phyloP scores from a whole-genome alignment of 1,140 invertebrate genomes.

The Caenorhabditis briggsae region DNA sequence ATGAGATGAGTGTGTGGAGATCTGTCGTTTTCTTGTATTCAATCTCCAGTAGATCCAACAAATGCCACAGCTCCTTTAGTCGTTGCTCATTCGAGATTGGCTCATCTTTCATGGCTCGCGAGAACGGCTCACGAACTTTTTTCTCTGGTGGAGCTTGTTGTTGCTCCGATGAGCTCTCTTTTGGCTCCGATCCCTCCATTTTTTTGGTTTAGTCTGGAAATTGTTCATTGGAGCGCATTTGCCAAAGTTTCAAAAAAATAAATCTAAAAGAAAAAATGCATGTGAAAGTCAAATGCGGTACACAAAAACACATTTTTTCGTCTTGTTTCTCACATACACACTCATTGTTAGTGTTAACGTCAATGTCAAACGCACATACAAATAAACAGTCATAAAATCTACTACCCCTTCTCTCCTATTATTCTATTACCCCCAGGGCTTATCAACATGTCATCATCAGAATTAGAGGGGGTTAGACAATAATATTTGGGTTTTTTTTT shows the following conservation, averaged over 20 bases:
- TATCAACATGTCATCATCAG: neutral
- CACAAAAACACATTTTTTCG: neutral
- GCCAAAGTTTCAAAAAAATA: neutral
- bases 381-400: neutral
- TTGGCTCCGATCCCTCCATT: neutral
- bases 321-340: neutral
- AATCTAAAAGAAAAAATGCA: neutral
- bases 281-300: neutral
- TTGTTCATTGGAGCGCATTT: neutral
- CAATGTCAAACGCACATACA: neutral
- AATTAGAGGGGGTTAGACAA: neutral
- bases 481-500: too few relatives aligned
- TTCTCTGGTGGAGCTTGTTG: neutral
- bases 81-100: conserved; percentile 9
- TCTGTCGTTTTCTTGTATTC: conserved; percentile 47
- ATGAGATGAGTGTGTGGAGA: conserved; percentile 18
- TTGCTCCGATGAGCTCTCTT: neutral
- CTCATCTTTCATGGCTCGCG: conserved; percentile 17
- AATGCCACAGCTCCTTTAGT: conserved; percentile 23
- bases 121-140: conserved; percentile 40
- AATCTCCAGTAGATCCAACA: conserved; percentile 28
- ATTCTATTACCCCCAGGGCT: neutral
- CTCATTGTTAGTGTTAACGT: neutral
- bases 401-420: neutral
- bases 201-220: neutral